phyloP scores from a whole-genome alignment of 2,113 vertebrate genomes.

The Sterrhoptilus dennistouni region DNA sequence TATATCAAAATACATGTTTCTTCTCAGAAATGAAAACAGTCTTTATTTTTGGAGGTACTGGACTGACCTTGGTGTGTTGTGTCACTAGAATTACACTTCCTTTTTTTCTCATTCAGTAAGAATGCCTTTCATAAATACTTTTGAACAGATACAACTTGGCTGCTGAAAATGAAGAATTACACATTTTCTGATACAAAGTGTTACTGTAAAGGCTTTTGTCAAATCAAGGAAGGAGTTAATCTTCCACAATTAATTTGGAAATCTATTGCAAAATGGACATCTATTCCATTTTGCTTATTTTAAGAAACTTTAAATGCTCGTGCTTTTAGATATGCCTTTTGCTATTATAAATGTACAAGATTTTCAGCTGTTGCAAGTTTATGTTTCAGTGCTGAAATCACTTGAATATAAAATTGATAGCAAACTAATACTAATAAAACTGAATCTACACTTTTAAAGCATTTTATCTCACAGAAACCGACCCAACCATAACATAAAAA shows the following conservation, averaged over 20 bases:
- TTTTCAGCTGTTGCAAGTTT: neutral
- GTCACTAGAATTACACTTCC: neutral
- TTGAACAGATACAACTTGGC: neutral
- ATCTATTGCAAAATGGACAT: neutral
- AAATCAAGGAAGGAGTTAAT: neutral
- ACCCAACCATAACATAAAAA: neutral
- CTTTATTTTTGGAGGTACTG: neutral
- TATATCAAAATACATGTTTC: neutral
- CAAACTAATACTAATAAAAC: neutral
- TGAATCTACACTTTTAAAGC: neutral
- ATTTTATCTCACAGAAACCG: neutral
- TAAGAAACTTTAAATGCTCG: neutral
- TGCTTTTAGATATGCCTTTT: neutral
- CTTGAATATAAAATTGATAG: neutral
- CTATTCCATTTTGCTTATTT: neutral
- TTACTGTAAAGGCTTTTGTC: neutral
- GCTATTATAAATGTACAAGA: neutral
- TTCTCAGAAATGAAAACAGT: neutral
- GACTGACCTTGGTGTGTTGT: rapidly evolving
- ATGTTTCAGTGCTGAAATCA: neutral
- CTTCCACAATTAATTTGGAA: neutral
- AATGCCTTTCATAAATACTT: neutral
- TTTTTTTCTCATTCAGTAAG: neutral
- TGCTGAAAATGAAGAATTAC: neutral
- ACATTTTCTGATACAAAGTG: neutral